These are phyloP conservation scores for Didymodactylos carnosus DNA, from an alignment of 2,888 invertebrate genomes.

Conservation along the genomic window DNA sequence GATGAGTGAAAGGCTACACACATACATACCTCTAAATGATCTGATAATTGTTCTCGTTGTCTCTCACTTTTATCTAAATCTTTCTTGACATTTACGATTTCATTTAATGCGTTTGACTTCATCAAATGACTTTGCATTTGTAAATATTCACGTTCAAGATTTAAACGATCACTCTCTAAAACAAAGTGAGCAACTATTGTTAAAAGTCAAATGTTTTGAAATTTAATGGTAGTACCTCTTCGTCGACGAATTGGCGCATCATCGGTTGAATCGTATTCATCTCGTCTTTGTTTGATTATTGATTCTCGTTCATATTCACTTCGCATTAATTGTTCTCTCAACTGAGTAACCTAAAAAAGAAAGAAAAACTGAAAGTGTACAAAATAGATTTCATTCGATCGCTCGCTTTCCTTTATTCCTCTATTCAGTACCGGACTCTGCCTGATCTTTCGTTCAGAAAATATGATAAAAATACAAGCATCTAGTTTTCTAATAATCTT, in stretches of 20 bases:
- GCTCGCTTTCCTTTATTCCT: no score
- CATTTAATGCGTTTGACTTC: constrained; percentile 20
- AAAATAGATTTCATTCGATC: no score
- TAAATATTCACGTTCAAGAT: not conserved
- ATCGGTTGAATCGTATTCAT: not conserved
- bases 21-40: constrained; percentile 25
- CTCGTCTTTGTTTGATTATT: not conserved
- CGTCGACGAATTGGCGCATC: not conserved
- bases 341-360: not conserved
- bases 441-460: no score
- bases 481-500: no score
- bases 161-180: not conserved
- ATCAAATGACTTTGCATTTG: not conserved
- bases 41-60: constrained; percentile 26
- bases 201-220: no score
- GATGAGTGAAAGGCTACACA: no score
- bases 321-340: not conserved
- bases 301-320: not conserved
- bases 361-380: no score
- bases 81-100: constrained; percentile 22
- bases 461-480: no score
- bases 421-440: no score
- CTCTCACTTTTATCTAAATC: constrained; percentile 25
- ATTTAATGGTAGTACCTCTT: no score
- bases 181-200: no score